Conservation (phyloP, 35 echinoderm and acorn worm genomes). For the Lytechinus variegatus region DNA sequence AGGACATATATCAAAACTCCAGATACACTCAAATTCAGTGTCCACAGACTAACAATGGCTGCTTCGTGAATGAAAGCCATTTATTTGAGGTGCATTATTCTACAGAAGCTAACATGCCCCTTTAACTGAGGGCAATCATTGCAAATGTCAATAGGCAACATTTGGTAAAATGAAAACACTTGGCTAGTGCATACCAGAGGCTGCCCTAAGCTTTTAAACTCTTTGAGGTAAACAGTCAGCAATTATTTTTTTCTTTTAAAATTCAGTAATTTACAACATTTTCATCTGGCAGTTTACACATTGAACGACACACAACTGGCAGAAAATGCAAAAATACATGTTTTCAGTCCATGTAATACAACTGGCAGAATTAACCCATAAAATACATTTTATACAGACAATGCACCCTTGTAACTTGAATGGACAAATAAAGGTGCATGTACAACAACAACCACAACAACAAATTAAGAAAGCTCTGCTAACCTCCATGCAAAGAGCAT, state of each 20-base stretch:
- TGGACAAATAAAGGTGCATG: neutral
- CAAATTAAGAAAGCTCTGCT: neutral
- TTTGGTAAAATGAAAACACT: neutral
- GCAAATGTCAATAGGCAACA: neutral
- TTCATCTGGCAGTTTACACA: constrained; percentile 33
- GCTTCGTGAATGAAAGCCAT: neutral
- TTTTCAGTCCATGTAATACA: constrained; percentile 4
- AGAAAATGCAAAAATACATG: constrained; percentile 45
- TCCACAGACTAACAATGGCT: neutral
- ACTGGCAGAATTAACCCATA: neutral
- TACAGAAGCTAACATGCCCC: neutral
- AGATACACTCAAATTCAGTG: neutral
- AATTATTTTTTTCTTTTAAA: neutral
- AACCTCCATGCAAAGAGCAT: neutral
- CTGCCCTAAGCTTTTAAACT: neutral
- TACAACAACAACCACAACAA: neutral
- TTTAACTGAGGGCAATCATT: neutral
- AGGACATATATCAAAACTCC: neutral
- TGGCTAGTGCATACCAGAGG: neutral
- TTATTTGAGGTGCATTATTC: neutral
- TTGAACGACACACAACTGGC: constrained; percentile 23
- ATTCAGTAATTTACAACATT: constrained; percentile 15
- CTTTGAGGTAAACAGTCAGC: neutral
- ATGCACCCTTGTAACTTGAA: neutral
- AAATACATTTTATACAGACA: neutral